phyloP scores from a whole-genome alignment of 2,888 invertebrate genomes.

The Oegoconia quadripuncta region DNA sequence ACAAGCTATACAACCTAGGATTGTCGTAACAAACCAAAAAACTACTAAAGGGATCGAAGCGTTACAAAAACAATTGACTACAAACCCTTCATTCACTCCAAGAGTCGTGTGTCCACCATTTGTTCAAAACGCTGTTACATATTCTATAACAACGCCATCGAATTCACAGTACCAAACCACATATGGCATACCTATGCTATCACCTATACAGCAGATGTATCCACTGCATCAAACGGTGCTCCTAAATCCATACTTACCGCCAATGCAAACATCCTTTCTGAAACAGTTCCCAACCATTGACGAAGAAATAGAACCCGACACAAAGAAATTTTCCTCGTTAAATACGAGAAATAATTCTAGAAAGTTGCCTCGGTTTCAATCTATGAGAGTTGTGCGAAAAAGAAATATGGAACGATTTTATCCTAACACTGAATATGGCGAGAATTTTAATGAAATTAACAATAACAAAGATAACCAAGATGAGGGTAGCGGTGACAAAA shows the following conservation, averaged over 20 bases:
- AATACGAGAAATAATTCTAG: slow-evolving; percentile 59
- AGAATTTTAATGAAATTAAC: slow-evolving; percentile 70
- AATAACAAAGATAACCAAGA: slow-evolving; percentile 54
- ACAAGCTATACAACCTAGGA: slow-evolving; percentile 75
- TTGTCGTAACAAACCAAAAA: slow-evolving; percentile 65
- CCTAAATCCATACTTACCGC: slow-evolving; percentile 62
- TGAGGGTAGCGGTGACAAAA: slow-evolving; percentile 38
- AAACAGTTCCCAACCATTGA: slow-evolving; percentile 66
- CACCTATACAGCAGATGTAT: slow-evolving; percentile 69
- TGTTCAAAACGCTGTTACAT: slow-evolving; percentile 55
- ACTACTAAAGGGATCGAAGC: slow-evolving; percentile 56
- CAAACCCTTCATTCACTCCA: slow-evolving; percentile 71
- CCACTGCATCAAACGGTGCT: slow-evolving; percentile 67
- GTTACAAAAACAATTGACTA: slow-evolving; percentile 68
- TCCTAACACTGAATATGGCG: slow-evolving; percentile 70
- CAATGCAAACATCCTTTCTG: slow-evolving; percentile 61
- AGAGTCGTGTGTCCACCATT: slow-evolving; percentile 70
- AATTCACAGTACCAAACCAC: slow-evolving; percentile 40
- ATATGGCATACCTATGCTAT: slow-evolving; percentile 62
- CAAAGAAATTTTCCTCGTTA: slow-evolving; percentile 65
- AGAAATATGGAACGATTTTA: slow-evolving; percentile 72
- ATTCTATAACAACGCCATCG: slow-evolving; percentile 40
- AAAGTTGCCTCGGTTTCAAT: slow-evolving; percentile 63
- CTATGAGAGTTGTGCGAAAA: slow-evolving; percentile 68
- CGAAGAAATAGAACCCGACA: slow-evolving; percentile 54